Conservation (phyloP, 1,140 invertebrate species). For the Pogonomyrmex californicus region DNA sequence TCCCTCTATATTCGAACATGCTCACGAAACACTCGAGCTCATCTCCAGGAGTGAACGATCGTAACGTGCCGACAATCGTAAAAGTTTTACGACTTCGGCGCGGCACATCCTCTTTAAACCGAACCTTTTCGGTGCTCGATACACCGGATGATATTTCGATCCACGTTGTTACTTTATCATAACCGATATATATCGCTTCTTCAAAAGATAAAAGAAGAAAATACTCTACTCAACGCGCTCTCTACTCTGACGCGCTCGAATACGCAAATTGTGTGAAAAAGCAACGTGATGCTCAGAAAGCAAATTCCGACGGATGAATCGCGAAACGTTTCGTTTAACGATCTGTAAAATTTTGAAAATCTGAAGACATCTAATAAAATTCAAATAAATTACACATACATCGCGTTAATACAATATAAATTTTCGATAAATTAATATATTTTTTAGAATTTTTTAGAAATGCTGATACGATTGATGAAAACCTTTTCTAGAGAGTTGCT, state of each 20-base stretch:
- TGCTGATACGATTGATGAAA: not conserved
- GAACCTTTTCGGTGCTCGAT: conserved; percentile 28
- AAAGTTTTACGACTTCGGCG: conserved; percentile 45
- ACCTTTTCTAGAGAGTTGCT: not conserved
- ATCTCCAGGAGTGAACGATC: not conserved
- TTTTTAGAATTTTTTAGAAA: too few species aligned
- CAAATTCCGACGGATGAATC: not conserved
- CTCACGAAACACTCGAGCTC: not conserved
- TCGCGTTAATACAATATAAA: not conserved
- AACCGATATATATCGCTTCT: conserved; percentile 11
- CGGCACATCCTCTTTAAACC: conserved; percentile 39
- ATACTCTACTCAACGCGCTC: too few species aligned
- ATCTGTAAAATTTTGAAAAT: conserved; percentile 14
- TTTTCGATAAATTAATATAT: not conserved
- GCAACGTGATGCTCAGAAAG: not conserved
- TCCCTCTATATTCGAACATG: not conserved
- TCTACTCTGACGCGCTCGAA: conserved; percentile 38
- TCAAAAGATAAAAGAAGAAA: not conserved
- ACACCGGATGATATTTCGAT: conserved; percentile 38
- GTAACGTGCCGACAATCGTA: conserved; percentile 15
- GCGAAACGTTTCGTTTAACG: not conserved
- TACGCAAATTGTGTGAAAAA: conserved; percentile 51
- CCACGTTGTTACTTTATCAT: conserved; percentile 14
- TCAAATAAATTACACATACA: not conserved
- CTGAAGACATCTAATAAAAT: too few species aligned